Percentiles rank a stretch among this genome's conserved stretches.
These are phyloP conservation scores for Polypterus senegalus DNA, from an alignment of 2,113 vertebrate genomes.

Conservation along the genomic window DNA sequence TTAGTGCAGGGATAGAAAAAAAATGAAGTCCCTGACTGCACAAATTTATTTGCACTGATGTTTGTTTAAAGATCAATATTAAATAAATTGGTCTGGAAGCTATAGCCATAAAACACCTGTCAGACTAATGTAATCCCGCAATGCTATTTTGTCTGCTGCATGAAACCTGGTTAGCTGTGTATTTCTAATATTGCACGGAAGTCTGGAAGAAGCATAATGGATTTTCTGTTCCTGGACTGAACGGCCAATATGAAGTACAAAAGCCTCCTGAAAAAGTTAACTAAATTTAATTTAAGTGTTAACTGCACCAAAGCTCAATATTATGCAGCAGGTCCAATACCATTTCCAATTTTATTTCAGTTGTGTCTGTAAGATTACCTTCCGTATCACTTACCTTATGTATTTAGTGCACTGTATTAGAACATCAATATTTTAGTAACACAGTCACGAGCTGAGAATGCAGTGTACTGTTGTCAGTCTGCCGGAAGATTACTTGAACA, in stretches of 20 bases:
- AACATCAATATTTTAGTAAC: too few species aligned
- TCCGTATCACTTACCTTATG: neutral
- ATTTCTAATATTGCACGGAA: conserved; percentile 55
- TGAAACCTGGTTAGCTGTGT: conserved; percentile 68
- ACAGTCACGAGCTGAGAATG: too few species aligned
- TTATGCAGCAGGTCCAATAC: neutral
- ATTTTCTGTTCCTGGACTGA: conserved; percentile 43
- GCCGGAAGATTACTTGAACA: too few species aligned
- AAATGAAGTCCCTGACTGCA: conserved; percentile 57
- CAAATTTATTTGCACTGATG: conserved; percentile 77
- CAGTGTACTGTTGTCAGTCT: too few species aligned
- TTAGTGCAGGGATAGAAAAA: conserved; percentile 13
- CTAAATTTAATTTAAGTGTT: neutral
- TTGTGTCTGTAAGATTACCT: neutral
- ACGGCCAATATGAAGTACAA: neutral
- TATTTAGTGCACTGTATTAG: neutral
- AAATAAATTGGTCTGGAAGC: conserved; percentile 81
- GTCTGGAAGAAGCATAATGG: conserved; percentile 53
- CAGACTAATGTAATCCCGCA: conserved; percentile 74
- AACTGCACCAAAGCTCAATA: neutral
- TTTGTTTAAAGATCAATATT: conserved; percentile 84
- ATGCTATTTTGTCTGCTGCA: conserved; percentile 70
- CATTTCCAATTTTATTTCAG: neutral
- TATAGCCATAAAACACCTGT: conserved; percentile 75
- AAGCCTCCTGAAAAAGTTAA: neutral